A percentile compares a stretch with the other conserved stretches of the same genome.
Conservation (phyloP, 2,888 invertebrate genomes). For the Heteromurus nitidus region DNA sequence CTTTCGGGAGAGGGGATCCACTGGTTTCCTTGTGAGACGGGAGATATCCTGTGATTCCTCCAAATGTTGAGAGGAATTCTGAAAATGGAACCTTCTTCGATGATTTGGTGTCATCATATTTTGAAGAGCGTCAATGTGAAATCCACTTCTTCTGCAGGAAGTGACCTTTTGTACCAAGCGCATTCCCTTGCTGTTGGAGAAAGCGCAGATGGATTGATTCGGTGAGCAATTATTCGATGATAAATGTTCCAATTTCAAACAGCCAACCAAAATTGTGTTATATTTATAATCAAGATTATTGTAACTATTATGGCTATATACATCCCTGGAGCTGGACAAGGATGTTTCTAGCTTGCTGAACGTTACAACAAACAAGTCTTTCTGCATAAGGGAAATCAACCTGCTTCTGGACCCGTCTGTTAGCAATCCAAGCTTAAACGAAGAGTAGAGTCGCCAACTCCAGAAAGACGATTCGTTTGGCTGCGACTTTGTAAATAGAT, state of each 20-base stretch:
- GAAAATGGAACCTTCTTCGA: no score
- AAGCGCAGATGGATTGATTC: background rate
- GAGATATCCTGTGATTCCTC: background rate
- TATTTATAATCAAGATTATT: background rate
- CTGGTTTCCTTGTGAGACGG: background rate
- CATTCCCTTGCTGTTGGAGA: no score
- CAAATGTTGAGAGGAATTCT: no score
- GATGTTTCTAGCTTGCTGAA: background rate
- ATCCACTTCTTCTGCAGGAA: no score
- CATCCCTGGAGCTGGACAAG: background rate
- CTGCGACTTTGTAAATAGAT: background rate
- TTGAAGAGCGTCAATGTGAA: no score
- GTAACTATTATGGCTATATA: no score
- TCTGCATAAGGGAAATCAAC: constrained; percentile 17
- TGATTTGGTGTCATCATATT: no score
- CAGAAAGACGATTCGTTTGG: background rate
- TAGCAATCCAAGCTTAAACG: constrained; percentile 1
- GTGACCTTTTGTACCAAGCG: no score
- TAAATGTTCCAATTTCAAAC: background rate
- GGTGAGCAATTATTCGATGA: background rate
- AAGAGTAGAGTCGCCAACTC: constrained; percentile 19
- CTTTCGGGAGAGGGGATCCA: constrained; percentile 22
- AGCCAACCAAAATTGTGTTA: constrained; percentile 32
- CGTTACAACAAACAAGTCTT: constrained; percentile 33
- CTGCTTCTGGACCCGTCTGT: background rate